phyloP scores from a whole-genome alignment of 2,888 invertebrate species.

The Cerastoderma edule region DNA sequence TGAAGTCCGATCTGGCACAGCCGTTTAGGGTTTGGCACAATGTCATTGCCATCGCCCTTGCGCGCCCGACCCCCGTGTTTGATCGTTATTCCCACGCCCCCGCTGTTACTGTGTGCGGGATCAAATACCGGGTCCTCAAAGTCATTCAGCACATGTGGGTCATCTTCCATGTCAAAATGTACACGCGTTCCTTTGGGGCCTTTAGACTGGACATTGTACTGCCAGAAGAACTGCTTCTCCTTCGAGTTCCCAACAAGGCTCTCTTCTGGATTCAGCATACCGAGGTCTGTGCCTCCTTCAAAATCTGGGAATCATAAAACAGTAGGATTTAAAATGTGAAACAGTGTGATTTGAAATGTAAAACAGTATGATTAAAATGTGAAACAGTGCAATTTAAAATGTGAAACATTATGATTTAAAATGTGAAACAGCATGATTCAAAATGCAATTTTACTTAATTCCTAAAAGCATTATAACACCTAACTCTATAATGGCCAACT shows the following conservation, averaged over 20 bases:
- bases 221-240: constrained; percentile 92
- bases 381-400: too few species aligned
- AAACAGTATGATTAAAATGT: too few species aligned
- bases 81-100: constrained; percentile 67
- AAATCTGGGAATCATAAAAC: constrained; percentile 47
- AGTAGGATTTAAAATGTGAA: too few species aligned
- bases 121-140: constrained; percentile 98
- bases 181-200: constrained; percentile 96
- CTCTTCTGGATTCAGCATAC: constrained; percentile 48
- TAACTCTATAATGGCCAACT: too few species aligned
- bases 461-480: too few species aligned
- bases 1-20: constrained; percentile 95
- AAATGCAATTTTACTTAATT: too few species aligned
- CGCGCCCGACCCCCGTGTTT: constrained; percentile 88
- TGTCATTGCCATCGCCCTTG: constrained; percentile 98
- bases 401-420: too few species aligned
- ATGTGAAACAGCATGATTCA: too few species aligned
- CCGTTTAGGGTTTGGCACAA: constrained; percentile 97
- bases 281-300: constrained; percentile 59
- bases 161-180: constrained; percentile 87
- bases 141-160: constrained; percentile 95
- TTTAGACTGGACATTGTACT: constrained; percentile 99
- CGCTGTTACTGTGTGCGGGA: constrained; percentile 85
- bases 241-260: constrained; percentile 61
- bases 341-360: too few species aligned